Percentiles rank a stretch among this genome's conserved stretches.
phyloP scores from a whole-genome alignment of 2,113 vertebrate genomes.

The Uria aalge region DNA sequence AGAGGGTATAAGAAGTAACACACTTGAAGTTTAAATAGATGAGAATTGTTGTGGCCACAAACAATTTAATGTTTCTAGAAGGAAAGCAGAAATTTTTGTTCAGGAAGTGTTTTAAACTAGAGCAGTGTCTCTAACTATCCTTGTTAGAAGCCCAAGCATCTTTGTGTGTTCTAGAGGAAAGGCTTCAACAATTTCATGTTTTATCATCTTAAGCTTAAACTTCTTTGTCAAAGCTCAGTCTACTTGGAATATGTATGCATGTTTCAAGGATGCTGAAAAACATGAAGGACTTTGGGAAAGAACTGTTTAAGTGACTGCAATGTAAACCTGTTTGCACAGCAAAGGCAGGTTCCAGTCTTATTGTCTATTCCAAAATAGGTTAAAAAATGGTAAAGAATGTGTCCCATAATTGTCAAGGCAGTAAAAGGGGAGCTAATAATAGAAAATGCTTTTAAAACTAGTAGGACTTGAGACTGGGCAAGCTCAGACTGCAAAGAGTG shows the following conservation, averaged over 20 bases:
- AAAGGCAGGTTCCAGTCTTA: neutral
- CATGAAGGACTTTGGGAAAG: neutral
- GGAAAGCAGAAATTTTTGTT: neutral
- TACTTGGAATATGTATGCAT: accelerated
- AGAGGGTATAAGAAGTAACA: neutral
- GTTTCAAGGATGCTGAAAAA: neutral
- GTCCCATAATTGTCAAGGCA: neutral
- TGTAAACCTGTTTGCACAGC: neutral
- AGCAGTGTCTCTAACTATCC: neutral
- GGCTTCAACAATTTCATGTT: neutral
- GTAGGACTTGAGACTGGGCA: neutral
- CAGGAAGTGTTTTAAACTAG: neutral
- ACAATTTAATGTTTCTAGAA: neutral
- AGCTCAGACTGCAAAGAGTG: neutral
- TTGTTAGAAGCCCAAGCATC: neutral
- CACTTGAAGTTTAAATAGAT: neutral
- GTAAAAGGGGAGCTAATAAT: neutral
- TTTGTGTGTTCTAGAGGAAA: neutral
- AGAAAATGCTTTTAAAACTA: neutral
- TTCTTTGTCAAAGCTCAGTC: neutral
- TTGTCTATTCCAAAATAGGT: neutral
- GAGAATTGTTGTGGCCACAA: neutral
- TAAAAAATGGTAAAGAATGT: neutral
- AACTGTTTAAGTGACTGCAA: neutral
- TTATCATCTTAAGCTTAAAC: neutral